Percentiles rank a stretch among this genome's conserved stretches.
phyloP scores from a whole-genome alignment of 2,113 vertebrate species.

The Tamias sibiricus region DNA sequence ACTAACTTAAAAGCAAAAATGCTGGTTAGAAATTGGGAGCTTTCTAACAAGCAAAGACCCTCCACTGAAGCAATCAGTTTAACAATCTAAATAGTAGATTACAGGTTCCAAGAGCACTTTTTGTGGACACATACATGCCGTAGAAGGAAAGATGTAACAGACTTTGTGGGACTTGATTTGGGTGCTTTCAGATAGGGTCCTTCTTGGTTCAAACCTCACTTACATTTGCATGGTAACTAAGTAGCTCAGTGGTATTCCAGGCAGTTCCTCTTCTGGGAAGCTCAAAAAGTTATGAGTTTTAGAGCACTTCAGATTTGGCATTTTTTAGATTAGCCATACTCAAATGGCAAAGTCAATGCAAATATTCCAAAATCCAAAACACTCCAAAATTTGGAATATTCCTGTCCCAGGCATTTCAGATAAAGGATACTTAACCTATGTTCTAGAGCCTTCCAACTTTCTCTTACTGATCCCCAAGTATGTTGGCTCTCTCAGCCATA shows the following conservation, averaged over 20 bases:
- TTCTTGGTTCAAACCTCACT: background rate
- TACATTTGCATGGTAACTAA: background rate
- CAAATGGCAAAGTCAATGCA: background rate
- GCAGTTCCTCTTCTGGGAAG: background rate
- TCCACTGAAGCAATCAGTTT: background rate
- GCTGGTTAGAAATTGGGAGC: background rate
- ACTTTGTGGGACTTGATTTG: background rate
- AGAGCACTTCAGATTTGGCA: background rate
- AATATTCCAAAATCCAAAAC: background rate
- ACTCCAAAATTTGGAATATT: background rate
- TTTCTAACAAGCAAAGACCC: background rate
- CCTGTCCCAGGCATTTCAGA: background rate
- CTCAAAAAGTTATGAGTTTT: background rate
- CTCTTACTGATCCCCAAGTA: background rate
- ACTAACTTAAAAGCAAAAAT: background rate
- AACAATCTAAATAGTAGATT: background rate
- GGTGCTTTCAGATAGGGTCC: background rate
- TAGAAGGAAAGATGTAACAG: background rate
- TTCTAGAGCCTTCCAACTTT: background rate
- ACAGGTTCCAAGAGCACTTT: background rate
- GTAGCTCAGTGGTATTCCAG: background rate
- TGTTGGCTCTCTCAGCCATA: background rate
- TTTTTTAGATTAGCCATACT: background rate
- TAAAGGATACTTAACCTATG: background rate
- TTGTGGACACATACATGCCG: background rate